A percentile compares a stretch with the other conserved stretches of the same genome.
phyloP scores from a whole-genome alignment of 2,888 invertebrate genomes.

The Oligia fasciuncula region DNA sequence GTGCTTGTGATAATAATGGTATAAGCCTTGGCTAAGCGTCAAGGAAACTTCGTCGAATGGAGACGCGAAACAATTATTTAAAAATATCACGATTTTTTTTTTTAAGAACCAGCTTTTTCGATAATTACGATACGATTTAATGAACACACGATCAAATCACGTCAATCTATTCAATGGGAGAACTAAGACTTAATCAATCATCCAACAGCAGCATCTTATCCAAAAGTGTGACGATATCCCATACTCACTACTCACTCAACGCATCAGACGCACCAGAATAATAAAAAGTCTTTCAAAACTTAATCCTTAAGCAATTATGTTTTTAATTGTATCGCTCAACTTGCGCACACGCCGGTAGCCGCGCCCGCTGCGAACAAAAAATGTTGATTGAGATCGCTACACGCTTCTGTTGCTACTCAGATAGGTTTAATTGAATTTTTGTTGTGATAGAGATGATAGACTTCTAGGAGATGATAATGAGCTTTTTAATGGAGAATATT shows the following conservation, averaged over 20 bases:
- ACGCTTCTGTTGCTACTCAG: constrained; percentile 55
- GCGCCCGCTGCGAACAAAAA: constrained; percentile 61
- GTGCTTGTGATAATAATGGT: not conserved
- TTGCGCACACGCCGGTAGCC: constrained; percentile 65
- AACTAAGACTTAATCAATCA: constrained; percentile 14
- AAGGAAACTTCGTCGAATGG: not conserved
- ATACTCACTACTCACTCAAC: constrained; percentile 1
- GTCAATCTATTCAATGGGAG: not conserved
- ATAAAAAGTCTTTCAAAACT: constrained; percentile 66
- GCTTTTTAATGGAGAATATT: constrained; percentile 15
- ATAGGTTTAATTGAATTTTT: constrained; percentile 58
- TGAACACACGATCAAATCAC: constrained; percentile 2
- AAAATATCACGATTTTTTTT: not conserved
- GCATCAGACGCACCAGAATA: constrained; percentile 54
- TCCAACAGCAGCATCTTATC: not conserved
- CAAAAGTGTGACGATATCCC: constrained; percentile 4
- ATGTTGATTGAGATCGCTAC: constrained; percentile 70
- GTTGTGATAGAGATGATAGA: constrained; percentile 51
- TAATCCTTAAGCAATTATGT: constrained; percentile 74
- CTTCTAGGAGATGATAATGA: constrained; percentile 21
- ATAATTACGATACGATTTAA: not conserved
- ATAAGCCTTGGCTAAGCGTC: not conserved
- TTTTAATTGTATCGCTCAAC: constrained; percentile 73
- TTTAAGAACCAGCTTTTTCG: not conserved
- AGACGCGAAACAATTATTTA: not conserved